phyloP scores from a whole-genome alignment of 2,797 vertebrate genomes.

The Brotula barbata region DNA sequence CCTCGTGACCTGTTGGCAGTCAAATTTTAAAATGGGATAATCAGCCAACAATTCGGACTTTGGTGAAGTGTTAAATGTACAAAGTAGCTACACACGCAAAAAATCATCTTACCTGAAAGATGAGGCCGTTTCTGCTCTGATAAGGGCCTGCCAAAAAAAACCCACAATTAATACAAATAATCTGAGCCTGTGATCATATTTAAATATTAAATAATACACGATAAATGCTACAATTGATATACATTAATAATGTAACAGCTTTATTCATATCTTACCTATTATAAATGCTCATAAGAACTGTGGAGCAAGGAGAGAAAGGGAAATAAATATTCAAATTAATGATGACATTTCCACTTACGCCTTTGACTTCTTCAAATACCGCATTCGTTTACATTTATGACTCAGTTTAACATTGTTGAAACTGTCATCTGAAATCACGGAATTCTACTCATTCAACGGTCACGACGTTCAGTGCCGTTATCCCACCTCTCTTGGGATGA shows the following conservation, averaged over 20 bases:
- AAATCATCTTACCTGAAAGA: conserved; percentile 73
- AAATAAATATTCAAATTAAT: conserved; percentile 18
- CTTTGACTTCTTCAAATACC: conserved; percentile 17
- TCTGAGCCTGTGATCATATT: too few relatives aligned
- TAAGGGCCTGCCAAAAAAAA: conserved; percentile 73
- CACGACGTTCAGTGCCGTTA: too few relatives aligned
- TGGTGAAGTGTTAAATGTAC: background rate
- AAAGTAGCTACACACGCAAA: background rate
- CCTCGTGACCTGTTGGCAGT: conserved; percentile 87
- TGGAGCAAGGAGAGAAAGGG: conserved; percentile 31
- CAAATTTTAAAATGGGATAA: conserved; percentile 21
- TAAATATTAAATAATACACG: too few relatives aligned
- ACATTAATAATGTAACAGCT: too few relatives aligned
- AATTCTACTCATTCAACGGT: too few relatives aligned
- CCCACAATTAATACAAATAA: too few relatives aligned
- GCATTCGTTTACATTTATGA: conserved; percentile 35
- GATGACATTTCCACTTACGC: background rate
- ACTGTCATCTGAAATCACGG: conserved; percentile 9
- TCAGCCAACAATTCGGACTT: background rate
- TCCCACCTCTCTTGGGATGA: conserved; percentile 85
- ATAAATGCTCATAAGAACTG: conserved; percentile 80
- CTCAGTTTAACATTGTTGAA: conserved; percentile 8
- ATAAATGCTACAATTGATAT: too few relatives aligned
- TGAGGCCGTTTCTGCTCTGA: conserved; percentile 77
- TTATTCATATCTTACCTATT: conserved; percentile 71